Conservation (phyloP, 2,888 invertebrate genomes). For the Phytoseiulus persimilis region DNA sequence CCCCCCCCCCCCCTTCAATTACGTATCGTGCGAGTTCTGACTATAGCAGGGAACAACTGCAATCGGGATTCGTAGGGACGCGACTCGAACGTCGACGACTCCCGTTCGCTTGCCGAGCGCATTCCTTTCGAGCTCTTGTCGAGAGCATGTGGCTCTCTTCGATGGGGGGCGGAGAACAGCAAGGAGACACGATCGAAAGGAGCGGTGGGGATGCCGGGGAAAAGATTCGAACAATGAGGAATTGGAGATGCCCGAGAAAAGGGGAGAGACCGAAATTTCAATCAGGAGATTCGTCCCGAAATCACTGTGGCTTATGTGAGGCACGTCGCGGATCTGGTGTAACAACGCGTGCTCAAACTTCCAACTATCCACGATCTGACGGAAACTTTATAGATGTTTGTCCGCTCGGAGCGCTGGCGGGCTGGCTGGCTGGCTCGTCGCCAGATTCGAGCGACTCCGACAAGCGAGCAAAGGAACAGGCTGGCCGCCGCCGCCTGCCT, state of each 20-base stretch:
- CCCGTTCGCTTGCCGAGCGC: too few species aligned
- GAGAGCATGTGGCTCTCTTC: too few species aligned
- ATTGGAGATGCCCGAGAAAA: slow-evolving; percentile 18
- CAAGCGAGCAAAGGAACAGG: background rate
- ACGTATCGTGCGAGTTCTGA: too few species aligned
- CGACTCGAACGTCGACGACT: too few species aligned
- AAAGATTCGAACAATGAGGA: background rate
- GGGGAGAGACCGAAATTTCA: background rate
- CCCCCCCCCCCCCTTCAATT: too few species aligned
- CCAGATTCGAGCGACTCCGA: background rate
- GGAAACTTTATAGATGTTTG: background rate
- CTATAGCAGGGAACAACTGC: too few species aligned
- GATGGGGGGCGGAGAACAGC: too few species aligned
- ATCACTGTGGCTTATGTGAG: background rate
- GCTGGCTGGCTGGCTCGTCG: background rate
- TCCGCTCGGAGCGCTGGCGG: background rate
- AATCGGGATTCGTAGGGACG: too few species aligned
- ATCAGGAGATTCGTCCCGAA: background rate
- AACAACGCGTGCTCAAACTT: background rate
- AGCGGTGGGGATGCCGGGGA: background rate
- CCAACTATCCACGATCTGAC: background rate
- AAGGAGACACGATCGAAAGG: background rate
- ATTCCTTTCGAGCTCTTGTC: too few species aligned
- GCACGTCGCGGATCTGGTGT: background rate
- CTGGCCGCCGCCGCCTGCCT: background rate